Conservation (phyloP, 1,140 invertebrate species). For the Bombus affinis region DNA sequence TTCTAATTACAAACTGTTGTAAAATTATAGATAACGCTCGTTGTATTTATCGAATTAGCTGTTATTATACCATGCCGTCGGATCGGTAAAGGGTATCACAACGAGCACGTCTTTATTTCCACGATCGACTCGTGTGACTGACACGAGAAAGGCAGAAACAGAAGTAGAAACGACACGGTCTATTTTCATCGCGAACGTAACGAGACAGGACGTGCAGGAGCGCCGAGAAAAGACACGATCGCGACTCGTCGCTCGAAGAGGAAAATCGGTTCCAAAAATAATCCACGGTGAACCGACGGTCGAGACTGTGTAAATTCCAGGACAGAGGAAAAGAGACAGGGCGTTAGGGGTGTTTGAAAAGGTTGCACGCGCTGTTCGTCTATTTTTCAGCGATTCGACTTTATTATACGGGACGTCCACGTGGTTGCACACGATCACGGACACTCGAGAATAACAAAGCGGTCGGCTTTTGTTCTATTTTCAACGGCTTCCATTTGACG, state of each 20-base stretch:
- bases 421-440: constrained; percentile 32
- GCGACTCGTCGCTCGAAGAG: not conserved
- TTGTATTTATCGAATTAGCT: no score
- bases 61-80: not conserved
- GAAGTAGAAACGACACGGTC: not conserved
- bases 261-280: constrained; percentile 9
- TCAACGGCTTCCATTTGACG: constrained; percentile 28
- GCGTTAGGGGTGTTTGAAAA: not conserved
- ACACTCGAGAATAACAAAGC: constrained; percentile 28
- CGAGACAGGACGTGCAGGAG: not conserved
- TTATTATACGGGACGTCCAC: not conserved
- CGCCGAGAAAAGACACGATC: not conserved
- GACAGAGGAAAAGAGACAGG: not conserved
- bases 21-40: no score
- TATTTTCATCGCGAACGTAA: constrained; percentile 19
- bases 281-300: not conserved
- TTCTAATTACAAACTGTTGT: not conserved
- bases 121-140: not conserved
- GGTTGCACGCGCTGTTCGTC: not conserved
- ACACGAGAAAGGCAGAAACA: not conserved
- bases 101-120: not conserved
- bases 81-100: not conserved
- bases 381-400: constrained; percentile 21
- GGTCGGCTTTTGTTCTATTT: constrained; percentile 42
- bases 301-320: not conserved